Percentiles rank a stretch among this genome's conserved stretches.
These are phyloP conservation scores for Atherinomorus stipes DNA, from an alignment of 2,113 vertebrate genomes.

Conservation along the genomic window DNA sequence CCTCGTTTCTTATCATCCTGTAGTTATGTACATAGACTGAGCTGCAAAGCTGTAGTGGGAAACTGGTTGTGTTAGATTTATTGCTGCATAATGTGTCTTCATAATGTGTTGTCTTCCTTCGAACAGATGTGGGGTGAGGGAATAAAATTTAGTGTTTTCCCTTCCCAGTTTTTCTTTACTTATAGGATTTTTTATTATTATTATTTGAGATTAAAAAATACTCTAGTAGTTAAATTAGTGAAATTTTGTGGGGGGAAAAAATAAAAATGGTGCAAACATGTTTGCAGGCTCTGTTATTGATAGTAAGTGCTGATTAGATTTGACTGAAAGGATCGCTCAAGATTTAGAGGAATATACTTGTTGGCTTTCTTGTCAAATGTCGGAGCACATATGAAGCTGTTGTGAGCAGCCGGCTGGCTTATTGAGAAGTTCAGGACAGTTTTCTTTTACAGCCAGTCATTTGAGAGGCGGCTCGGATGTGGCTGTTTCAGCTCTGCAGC, in stretches of 20 bases:
- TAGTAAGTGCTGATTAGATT: conserved; percentile 22
- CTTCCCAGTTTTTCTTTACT: neutral
- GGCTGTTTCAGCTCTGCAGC: neutral
- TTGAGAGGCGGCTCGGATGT: neutral
- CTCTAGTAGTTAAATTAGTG: conserved; percentile 24
- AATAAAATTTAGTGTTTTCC: neutral
- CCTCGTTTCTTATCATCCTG: conserved; percentile 14
- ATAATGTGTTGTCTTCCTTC: conserved; percentile 49
- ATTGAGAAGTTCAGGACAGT: neutral
- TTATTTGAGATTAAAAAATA: conserved; percentile 12
- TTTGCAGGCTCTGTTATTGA: conserved; percentile 13
- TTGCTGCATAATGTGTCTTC: conserved; percentile 46
- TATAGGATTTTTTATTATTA: neutral
- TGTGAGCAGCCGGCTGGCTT: neutral
- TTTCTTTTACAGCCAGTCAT: neutral
- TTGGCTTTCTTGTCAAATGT: neutral
- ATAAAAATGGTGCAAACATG: neutral
- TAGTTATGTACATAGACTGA: conserved; percentile 51
- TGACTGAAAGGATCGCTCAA: neutral
- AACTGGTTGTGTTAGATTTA: conserved; percentile 47
- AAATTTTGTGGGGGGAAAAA: conserved; percentile 16
- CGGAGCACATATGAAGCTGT: neutral
- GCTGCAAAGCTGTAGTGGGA: conserved; percentile 43
- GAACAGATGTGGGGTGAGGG: neutral
- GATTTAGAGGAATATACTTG: neutral